Evolutionary conservation across 92 coral and sea anemone genomes (phyloP).

Genomic region (Hydrozoanthus gracilis): DNA sequence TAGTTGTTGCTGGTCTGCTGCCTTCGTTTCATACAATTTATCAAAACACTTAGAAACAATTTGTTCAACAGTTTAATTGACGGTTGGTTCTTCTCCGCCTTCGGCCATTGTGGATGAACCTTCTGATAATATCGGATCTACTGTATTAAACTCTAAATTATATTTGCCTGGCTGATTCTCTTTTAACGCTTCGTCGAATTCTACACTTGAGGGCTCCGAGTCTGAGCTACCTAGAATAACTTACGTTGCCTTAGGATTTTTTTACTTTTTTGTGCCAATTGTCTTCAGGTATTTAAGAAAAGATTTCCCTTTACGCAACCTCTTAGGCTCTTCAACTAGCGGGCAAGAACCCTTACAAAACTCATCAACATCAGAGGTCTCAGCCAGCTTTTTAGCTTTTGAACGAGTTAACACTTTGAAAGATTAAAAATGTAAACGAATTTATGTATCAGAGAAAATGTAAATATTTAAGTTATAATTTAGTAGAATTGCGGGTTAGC

Average conservation of each 20-base stretch:
- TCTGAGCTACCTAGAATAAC: no score
- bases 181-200: no score
- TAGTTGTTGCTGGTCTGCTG: neutral
- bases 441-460: no score
- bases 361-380: neutral
- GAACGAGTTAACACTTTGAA: slow-evolving; percentile 1
- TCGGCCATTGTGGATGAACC: no score
- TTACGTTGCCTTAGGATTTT: no score
- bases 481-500: no score
- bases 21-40: neutral
- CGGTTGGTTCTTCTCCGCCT: no score
- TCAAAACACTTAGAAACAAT: neutral
- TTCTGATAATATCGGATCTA: no score
- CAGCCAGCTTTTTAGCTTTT: neutral
- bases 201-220: no score
- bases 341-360: neutral
- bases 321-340: neutral
- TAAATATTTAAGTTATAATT: no score
- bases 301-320: neutral
- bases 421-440: neutral
- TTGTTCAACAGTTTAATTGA: neutral
- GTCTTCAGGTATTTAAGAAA: neutral
- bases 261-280: neutral
- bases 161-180: no score
- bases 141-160: no score